Conservation (phyloP, 2,888 invertebrate genomes). For the Sphinx pinastri region DNA sequence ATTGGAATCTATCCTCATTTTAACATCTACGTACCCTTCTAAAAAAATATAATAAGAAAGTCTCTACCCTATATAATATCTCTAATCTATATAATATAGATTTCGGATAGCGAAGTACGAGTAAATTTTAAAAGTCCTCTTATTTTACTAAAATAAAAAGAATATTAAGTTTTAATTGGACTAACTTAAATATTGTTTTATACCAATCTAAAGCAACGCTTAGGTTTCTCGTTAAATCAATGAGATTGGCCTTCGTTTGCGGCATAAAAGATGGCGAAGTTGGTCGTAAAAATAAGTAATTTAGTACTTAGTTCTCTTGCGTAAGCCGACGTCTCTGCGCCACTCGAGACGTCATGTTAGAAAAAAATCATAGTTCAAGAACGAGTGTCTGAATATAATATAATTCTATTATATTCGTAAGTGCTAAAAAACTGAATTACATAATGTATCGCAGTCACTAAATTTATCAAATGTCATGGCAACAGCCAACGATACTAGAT, state of each 20-base stretch:
- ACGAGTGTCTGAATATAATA: background rate
- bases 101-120: too few species aligned
- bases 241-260: conserved; percentile 10
- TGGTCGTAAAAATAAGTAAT: conserved; percentile 9
- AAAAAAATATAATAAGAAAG: too few species aligned
- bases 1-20: background rate
- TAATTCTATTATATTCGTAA: background rate
- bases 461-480: conserved; percentile 31
- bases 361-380: background rate
- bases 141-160: too few species aligned
- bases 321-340: background rate
- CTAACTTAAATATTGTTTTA: background rate
- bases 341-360: background rate
- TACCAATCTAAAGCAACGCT: background rate
- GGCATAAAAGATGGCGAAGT: conserved; percentile 11
- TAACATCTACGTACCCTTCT: too few species aligned
- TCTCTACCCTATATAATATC: too few species aligned
- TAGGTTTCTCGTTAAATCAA: conserved; percentile 7
- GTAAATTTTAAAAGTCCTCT: too few species aligned
- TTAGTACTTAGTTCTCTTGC: conserved; percentile 19
- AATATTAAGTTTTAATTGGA: background rate
- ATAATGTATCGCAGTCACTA: conserved; percentile 18
- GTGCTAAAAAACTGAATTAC: background rate
- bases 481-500: conserved; percentile 34
- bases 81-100: too few species aligned